phyloP scores from a whole-genome alignment of 92 coral and sea anemone genomes.

The Epizoanthus stellaris region DNA sequence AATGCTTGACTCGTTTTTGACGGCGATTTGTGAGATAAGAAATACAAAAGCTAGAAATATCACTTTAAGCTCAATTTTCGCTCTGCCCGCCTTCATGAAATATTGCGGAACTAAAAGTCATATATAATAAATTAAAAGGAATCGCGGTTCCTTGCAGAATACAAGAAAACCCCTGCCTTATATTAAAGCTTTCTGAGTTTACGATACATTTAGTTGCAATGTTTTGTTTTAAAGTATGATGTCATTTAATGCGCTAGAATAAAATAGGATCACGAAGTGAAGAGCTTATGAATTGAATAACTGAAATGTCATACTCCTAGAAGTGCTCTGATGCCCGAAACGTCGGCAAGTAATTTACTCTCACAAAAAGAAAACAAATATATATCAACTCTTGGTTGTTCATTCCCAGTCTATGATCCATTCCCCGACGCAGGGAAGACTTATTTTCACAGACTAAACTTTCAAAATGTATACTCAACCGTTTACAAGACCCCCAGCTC shows the following conservation, averaged over 20 bases:
- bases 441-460: too few species aligned
- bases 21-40: not conserved
- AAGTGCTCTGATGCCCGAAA: not conserved
- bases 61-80: not conserved
- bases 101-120: not conserved
- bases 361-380: not conserved
- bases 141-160: too few species aligned
- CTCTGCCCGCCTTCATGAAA: not conserved
- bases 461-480: too few species aligned
- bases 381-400: too few species aligned
- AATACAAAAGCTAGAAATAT: not conserved
- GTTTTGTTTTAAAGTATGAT: not conserved
- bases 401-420: too few species aligned
- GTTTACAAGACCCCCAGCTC: too few species aligned
- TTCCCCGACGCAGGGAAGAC: too few species aligned
- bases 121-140: not conserved
- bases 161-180: not conserved
- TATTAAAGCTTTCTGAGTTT: not conserved
- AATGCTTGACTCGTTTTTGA: not conserved
- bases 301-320: not conserved
- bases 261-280: not conserved
- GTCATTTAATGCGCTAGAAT: not conserved
- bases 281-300: not conserved
- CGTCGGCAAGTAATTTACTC: not conserved
- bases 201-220: not conserved